Evolutionary conservation across 2,113 vertebrate genomes (phyloP).

Genomic region (Phalacrocorax brasilianus): DNA sequence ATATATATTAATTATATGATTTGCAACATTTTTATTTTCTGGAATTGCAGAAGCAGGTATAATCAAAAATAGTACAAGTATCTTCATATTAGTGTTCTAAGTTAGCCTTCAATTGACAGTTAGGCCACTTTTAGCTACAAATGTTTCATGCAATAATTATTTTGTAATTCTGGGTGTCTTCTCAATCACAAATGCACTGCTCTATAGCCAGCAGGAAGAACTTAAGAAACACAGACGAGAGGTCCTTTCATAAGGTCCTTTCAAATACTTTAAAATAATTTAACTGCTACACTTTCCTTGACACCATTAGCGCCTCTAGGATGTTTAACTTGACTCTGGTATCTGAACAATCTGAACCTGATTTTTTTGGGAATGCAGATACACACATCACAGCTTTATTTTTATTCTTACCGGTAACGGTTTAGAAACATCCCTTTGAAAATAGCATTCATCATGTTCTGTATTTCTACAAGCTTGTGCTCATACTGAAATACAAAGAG

Average conservation of each 20-base stretch:
- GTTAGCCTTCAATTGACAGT: not conserved
- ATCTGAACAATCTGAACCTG: not conserved
- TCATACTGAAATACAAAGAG: slow-evolving; percentile 76
- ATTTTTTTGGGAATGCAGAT: not conserved
- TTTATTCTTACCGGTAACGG: slow-evolving; percentile 82
- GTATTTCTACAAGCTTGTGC: slow-evolving; percentile 81
- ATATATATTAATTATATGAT: not conserved
- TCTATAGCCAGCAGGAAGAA: not conserved
- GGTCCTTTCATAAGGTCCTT: not conserved
- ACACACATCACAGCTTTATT: not conserved
- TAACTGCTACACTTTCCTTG: not conserved
- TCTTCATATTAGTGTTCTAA: not conserved
- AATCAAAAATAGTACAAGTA: not conserved
- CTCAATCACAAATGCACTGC: not conserved
- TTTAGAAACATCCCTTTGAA: slow-evolving; percentile 90
- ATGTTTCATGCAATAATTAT: not conserved
- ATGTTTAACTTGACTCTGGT: not conserved
- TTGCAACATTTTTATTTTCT: not conserved
- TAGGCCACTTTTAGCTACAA: not conserved
- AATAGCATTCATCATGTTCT: slow-evolving; percentile 86
- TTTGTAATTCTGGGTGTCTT: not conserved
- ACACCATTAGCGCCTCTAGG: not conserved
- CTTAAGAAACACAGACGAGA: not conserved
- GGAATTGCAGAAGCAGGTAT: not conserved
- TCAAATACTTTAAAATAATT: not conserved